Conservation (phyloP, 2,113 vertebrate genomes). For the Tauraco erythrolophus region DNA sequence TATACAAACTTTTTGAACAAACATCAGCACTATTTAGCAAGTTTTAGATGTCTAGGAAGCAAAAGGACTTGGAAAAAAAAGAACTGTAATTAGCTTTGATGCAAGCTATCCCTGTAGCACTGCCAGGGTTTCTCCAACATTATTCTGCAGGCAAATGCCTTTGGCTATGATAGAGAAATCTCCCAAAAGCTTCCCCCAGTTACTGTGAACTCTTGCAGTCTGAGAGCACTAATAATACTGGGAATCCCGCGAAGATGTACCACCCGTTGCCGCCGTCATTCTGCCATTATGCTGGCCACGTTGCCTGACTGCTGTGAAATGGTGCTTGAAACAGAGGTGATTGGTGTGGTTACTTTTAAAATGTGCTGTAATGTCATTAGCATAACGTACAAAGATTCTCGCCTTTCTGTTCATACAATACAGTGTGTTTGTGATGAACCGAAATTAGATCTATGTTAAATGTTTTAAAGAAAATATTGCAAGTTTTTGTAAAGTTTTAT, state of each 20-base stretch:
- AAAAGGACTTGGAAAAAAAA: neutral
- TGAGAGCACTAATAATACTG: neutral
- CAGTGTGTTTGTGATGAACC: neutral
- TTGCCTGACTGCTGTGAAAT: neutral
- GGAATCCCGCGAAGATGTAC: neutral
- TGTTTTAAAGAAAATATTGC: neutral
- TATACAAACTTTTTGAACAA: neutral
- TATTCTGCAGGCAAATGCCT: neutral
- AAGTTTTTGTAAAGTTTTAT: neutral
- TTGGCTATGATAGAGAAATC: neutral
- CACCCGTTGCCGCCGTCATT: neutral
- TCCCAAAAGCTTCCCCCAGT: neutral
- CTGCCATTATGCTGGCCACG: neutral
- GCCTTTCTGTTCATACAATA: neutral
- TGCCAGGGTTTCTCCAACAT: neutral
- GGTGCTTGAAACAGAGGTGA: neutral
- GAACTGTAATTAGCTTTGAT: neutral
- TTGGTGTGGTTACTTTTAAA: neutral
- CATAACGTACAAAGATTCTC: neutral
- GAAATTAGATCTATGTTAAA: neutral
- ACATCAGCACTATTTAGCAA: neutral
- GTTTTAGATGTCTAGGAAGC: neutral
- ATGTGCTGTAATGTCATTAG: neutral
- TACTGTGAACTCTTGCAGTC: neutral
- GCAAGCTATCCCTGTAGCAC: neutral